A percentile compares a stretch with the other conserved stretches of the same genome.
Evolutionary conservation across 2,113 vertebrate genomes (phyloP).

Genomic region (Ceratotherium simum): DNA sequence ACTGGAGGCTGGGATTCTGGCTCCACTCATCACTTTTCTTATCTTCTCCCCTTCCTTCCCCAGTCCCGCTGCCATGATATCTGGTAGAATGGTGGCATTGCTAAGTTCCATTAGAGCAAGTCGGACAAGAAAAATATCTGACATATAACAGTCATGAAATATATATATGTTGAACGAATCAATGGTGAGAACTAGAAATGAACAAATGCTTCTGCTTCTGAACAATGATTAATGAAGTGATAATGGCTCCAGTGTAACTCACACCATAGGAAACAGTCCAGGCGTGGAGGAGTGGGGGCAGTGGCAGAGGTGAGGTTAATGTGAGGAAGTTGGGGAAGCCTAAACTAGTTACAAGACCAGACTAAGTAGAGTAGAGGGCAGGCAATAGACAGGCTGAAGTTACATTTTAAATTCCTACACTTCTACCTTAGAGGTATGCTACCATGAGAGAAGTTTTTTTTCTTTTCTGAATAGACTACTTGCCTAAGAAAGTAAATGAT

Average conservation of each 20-base stretch:
- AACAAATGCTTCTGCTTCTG: constrained; percentile 10
- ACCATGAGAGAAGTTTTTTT: neutral
- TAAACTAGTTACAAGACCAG: neutral
- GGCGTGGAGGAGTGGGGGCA: neutral
- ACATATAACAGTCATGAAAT: neutral
- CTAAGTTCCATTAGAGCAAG: neutral
- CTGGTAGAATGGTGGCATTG: neutral
- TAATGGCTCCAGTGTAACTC: neutral
- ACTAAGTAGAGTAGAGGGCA: neutral
- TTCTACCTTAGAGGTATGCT: neutral
- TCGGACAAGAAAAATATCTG: neutral
- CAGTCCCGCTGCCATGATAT: neutral
- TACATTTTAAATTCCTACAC: neutral
- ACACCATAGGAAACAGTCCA: neutral
- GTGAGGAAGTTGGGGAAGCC: neutral
- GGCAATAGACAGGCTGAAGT: neutral
- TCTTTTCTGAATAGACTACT: neutral
- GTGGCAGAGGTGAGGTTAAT: neutral
- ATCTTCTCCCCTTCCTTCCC: neutral
- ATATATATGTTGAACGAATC: neutral
- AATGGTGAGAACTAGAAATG: neutral
- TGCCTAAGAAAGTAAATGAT: neutral
- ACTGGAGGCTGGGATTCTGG: neutral
- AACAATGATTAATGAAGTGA: neutral
- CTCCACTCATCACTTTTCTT: neutral